phyloP scores from a whole-genome alignment of 2,797 vertebrate genomes.

The Megaceryle alcyon region DNA sequence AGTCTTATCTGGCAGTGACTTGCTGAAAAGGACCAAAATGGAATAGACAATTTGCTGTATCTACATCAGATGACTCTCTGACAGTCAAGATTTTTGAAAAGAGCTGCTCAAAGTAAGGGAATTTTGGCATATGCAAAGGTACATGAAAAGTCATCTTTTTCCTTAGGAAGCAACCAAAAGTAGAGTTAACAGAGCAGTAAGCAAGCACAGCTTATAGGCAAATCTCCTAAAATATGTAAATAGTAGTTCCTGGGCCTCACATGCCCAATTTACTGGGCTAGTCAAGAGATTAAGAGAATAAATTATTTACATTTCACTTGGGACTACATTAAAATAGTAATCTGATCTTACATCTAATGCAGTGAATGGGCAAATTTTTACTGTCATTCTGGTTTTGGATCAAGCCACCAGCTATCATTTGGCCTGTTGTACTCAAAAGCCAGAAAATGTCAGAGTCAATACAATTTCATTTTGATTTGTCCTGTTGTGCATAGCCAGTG shows the following conservation, averaged over 20 bases:
- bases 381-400: background rate
- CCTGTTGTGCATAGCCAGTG: background rate
- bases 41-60: background rate
- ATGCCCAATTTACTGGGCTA: background rate
- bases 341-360: background rate
- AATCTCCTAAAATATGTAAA: background rate
- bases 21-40: background rate
- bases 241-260: background rate
- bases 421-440: background rate
- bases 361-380: background rate
- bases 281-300: background rate
- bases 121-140: background rate
- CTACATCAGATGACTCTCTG: background rate
- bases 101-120: background rate
- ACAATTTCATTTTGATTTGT: background rate
- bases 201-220: background rate
- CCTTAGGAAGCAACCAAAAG: background rate
- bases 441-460: background rate
- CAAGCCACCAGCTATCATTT: background rate
- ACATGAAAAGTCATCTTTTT: background rate
- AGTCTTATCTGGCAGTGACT: slow-evolving; percentile 23
- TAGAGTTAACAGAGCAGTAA: background rate
- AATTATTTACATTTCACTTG: background rate
- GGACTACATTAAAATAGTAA: background rate
- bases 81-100: background rate